A percentile compares a stretch with the other conserved stretches of the same genome.
Evolutionary conservation across 1,140 invertebrate species (phyloP).

Genomic region (Trissolcus basalis): DNA sequence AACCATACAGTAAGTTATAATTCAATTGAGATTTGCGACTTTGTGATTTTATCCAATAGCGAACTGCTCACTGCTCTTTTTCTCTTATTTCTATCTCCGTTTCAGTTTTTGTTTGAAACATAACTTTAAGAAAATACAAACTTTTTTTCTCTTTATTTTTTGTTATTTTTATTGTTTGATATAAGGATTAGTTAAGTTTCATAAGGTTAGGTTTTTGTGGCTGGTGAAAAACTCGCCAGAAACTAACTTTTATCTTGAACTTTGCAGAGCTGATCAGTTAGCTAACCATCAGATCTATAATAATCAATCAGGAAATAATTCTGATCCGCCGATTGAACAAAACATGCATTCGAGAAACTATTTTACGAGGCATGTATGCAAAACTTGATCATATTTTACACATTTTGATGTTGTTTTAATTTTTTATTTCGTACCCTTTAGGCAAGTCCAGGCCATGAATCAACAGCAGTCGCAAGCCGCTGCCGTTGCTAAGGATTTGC

Average conservation of each 20-base stretch:
- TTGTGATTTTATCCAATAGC: slow-evolving; percentile 31
- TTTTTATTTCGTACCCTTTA: slow-evolving; percentile 36
- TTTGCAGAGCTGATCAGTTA: slow-evolving; percentile 71
- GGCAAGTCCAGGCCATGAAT: slow-evolving; percentile 67
- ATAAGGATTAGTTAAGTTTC: too few relatives aligned
- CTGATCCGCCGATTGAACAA: slow-evolving; percentile 69
- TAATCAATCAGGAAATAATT: slow-evolving; percentile 64
- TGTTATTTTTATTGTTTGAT: too few relatives aligned
- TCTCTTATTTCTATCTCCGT: slow-evolving; percentile 10
- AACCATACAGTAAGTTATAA: slow-evolving; percentile 79
- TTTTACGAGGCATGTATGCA: slow-evolving; percentile 67
- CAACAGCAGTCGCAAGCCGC: slow-evolving; percentile 68
- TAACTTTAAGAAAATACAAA: too few relatives aligned
- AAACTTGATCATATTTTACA: not conserved
- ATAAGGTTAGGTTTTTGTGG: too few relatives aligned
- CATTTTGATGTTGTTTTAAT: slow-evolving; percentile 10
- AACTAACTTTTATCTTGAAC: not conserved
- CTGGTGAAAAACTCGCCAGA: too few relatives aligned
- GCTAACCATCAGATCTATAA: slow-evolving; percentile 71
- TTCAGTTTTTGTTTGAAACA: too few relatives aligned
- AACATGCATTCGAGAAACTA: slow-evolving; percentile 73
- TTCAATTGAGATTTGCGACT: slow-evolving; percentile 41
- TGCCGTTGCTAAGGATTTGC: slow-evolving; percentile 66
- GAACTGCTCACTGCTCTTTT: slow-evolving; percentile 35
- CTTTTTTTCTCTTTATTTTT: too few relatives aligned